These are phyloP conservation scores for Hyalella azteca DNA, from an alignment of 2,888 invertebrate species.

Conservation along the genomic window DNA sequence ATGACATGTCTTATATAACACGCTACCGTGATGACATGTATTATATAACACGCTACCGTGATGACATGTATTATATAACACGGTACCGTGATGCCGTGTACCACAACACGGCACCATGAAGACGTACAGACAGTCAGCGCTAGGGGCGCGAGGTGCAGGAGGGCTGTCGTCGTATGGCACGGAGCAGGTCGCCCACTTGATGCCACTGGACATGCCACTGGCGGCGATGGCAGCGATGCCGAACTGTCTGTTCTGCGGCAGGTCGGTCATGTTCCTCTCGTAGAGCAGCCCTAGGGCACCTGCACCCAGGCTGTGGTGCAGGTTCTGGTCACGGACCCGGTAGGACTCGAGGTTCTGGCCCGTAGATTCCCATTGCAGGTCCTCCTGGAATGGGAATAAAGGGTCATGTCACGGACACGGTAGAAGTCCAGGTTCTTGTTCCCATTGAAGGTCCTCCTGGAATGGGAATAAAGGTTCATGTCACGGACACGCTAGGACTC, in stretches of 20 bases:
- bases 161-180: constrained; percentile 37
- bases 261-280: constrained; percentile 37
- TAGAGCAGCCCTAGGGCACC: not conserved
- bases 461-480: not conserved
- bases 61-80: too few relatives aligned
- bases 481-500: not conserved
- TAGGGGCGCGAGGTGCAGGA: constrained; percentile 8
- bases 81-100: too few relatives aligned
- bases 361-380: not conserved
- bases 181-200: constrained; percentile 40
- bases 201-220: constrained; percentile 35
- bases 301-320: not conserved
- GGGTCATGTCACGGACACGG: not conserved
- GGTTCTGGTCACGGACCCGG: not conserved
- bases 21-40: too few relatives aligned
- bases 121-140: not conserved
- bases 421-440: not conserved
- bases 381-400: not conserved
- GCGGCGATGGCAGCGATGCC: constrained; percentile 23
- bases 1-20: too few relatives aligned
- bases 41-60: too few relatives aligned
- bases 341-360: not conserved
- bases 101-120: not conserved
- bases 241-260: constrained; percentile 11
- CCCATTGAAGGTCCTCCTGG: not conserved